These are phyloP conservation scores for Dasyprocta punctata DNA, from an alignment of 2,113 vertebrate genomes.

Conservation along the genomic window DNA sequence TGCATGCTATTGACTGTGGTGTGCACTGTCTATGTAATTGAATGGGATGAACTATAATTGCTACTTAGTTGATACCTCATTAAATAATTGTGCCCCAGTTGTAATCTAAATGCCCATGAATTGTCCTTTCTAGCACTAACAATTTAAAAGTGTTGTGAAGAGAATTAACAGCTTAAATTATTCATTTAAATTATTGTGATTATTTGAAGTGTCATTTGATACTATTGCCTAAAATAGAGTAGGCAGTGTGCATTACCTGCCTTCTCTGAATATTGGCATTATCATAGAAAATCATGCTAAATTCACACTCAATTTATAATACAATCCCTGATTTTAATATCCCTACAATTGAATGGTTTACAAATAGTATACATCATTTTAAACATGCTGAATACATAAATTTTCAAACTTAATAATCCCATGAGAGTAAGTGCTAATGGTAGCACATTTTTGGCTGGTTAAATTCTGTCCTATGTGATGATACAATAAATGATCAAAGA, in stretches of 20 bases:
- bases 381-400: background rate
- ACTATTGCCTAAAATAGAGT: background rate
- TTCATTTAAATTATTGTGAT: background rate
- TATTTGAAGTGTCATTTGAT: background rate
- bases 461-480: background rate
- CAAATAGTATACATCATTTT: background rate
- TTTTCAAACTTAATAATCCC: background rate
- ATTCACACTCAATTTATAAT: background rate
- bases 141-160: background rate
- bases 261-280: slow-evolving; percentile 8
- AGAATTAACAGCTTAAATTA: background rate
- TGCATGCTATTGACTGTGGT: background rate
- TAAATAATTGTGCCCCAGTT: background rate
- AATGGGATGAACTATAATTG: background rate
- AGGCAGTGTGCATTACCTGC: background rate
- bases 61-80: background rate
- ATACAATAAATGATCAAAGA: background rate
- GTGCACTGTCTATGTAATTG: background rate
- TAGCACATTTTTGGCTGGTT: background rate
- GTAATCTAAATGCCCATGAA: background rate
- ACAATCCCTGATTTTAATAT: background rate
- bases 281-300: background rate
- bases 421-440: background rate
- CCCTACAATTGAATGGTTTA: background rate
- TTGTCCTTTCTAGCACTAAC: background rate